Evolutionary conservation across 2,797 vertebrate species (phyloP).

Genomic region (Scolopax rusticola): DNA sequence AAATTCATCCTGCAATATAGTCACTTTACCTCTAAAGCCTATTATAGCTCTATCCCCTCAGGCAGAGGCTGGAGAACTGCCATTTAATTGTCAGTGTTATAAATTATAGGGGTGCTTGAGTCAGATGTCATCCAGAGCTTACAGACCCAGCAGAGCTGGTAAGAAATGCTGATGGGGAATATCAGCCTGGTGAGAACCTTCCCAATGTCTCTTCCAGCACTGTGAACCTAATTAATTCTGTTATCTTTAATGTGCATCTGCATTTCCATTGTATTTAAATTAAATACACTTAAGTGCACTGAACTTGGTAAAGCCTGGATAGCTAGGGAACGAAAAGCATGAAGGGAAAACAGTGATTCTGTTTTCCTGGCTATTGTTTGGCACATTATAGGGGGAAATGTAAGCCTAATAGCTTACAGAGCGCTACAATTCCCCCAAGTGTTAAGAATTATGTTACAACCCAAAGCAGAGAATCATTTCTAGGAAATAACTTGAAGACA

Average conservation of each 20-base stretch:
- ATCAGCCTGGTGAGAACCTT: conserved; percentile 2
- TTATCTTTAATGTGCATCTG: conserved; percentile 52
- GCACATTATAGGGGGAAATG: conserved; percentile 16
- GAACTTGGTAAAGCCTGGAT: conserved; percentile 32
- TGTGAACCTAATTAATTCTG: conserved; percentile 56
- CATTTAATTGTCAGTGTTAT: conserved; percentile 65
- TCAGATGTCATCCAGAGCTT: conserved; percentile 56
- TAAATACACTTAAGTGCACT: conserved; percentile 34
- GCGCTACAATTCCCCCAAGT: conserved; percentile 5
- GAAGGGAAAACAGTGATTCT: neutral
- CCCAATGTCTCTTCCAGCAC: conserved; percentile 7
- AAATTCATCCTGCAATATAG: conserved; percentile 30
- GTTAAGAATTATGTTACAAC: conserved; percentile 21
- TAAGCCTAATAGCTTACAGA: conserved; percentile 32
- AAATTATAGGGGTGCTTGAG: conserved; percentile 67
- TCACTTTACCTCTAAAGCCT: conserved; percentile 47
- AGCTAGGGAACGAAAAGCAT: conserved; percentile 17
- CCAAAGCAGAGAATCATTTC: conserved; percentile 29
- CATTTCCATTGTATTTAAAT: conserved; percentile 62
- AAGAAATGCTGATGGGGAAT: conserved; percentile 48
- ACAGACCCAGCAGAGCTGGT: neutral
- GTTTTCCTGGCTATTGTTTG: conserved; percentile 32
- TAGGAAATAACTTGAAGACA: conserved; percentile 4
- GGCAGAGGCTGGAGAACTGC: conserved; percentile 62
- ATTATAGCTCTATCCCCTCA: conserved; percentile 33